These are phyloP conservation scores for Drosophila phalerata DNA, from an alignment of 2,888 invertebrate genomes.

Conservation along the genomic window DNA sequence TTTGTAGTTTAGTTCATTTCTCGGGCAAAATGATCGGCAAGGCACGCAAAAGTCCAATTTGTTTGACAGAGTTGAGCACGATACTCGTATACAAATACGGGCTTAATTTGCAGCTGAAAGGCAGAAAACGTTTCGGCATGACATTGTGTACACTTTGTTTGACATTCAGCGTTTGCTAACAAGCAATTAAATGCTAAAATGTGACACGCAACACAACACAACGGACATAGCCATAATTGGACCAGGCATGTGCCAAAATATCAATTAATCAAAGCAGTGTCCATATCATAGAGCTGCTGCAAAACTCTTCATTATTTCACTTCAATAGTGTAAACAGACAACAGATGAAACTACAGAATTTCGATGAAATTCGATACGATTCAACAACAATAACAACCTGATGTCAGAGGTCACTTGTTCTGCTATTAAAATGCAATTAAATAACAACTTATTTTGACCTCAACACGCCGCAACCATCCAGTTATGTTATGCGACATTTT, in stretches of 20 bases:
- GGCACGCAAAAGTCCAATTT: constrained; percentile 75
- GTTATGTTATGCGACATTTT: constrained; percentile 31
- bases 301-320: constrained; percentile 6
- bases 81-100: constrained; percentile 52
- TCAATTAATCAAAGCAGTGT: constrained; percentile 60
- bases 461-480: constrained; percentile 6
- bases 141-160: constrained; percentile 70
- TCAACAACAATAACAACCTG: background rate
- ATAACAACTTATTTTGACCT: constrained; percentile 20
- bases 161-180: constrained; percentile 65
- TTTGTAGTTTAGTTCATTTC: constrained; percentile 23
- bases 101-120: constrained; percentile 75
- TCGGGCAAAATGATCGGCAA: constrained; percentile 7
- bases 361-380: background rate
- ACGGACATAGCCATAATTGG: constrained; percentile 39
- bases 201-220: constrained; percentile 55
- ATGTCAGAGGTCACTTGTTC: background rate
- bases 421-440: constrained; percentile 43
- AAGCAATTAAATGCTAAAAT: constrained; percentile 70
- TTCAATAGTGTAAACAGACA: constrained; percentile 10
- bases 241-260: constrained; percentile 52
- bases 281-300: background rate
- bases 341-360: background rate
- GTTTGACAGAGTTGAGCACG: constrained; percentile 62
- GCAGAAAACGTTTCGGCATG: constrained; percentile 65